A percentile compares a stretch with the other conserved stretches of the same genome.
Evolutionary conservation across 2,797 vertebrate genomes (phyloP).

Genomic region (Centroberyx gerrardi): DNA sequence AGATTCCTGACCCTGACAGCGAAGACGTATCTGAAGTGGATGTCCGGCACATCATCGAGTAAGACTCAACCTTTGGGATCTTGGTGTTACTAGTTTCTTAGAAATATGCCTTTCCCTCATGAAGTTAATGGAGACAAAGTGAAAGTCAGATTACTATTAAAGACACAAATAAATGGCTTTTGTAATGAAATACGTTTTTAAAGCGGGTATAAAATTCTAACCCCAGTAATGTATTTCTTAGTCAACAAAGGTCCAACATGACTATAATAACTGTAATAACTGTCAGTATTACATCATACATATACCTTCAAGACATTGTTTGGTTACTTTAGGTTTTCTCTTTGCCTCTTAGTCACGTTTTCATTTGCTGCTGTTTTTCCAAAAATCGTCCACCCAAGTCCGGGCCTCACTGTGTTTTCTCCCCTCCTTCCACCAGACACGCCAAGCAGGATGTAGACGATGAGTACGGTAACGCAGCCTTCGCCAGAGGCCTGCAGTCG

Average conservation of each 20-base stretch:
- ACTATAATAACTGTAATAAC: too few species aligned
- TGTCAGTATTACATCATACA: too few species aligned
- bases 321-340: not conserved
- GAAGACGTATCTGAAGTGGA: constrained; percentile 94
- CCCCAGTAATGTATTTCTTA: too few species aligned
- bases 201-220: too few species aligned
- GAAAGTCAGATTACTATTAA: too few species aligned
- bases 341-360: not conserved
- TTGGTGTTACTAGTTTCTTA: not conserved
- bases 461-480: constrained; percentile 90
- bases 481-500: constrained; percentile 92
- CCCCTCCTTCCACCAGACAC: constrained; percentile 76
- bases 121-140: too few species aligned
- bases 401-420: not conserved
- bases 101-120: not conserved
- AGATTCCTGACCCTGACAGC: constrained; percentile 92
- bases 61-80: constrained; percentile 37
- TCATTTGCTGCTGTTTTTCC: not conserved
- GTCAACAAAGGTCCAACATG: too few species aligned
- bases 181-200: too few species aligned
- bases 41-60: constrained; percentile 93
- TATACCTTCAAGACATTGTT: not conserved
- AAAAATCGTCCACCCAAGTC: not conserved
- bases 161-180: too few species aligned
- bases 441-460: constrained; percentile 96